A percentile compares a stretch with the other conserved stretches of the same genome.
phyloP scores from a whole-genome alignment of 2,888 invertebrate species.

The Lithophane semibrunnea region DNA sequence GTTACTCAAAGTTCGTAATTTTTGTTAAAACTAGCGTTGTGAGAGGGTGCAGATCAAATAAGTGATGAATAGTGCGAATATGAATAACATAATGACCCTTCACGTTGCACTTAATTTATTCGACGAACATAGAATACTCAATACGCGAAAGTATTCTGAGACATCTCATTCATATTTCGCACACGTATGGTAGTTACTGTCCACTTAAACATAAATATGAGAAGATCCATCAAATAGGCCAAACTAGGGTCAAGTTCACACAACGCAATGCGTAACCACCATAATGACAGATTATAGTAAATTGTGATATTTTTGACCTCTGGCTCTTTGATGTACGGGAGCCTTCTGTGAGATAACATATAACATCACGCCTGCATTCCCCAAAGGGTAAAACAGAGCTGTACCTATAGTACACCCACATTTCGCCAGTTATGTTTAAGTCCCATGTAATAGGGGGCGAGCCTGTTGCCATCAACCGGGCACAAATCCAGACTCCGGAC shows the following conservation, averaged over 20 bases:
- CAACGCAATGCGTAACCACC: constrained; percentile 41
- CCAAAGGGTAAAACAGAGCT: no score
- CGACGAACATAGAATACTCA: constrained; percentile 24
- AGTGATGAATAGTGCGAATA: not conserved
- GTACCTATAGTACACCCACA: no score
- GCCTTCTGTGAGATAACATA: constrained; percentile 18
- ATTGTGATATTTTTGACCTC: constrained; percentile 60
- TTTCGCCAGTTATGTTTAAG: no score
- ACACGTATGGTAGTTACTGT: constrained; percentile 50
- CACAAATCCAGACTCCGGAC: no score
- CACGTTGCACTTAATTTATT: not conserved
- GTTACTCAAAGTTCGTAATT: not conserved
- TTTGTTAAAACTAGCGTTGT: not conserved
- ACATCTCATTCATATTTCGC: constrained; percentile 51
- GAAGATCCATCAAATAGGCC: constrained; percentile 59
- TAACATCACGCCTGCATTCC: no score
- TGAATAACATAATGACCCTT: not conserved
- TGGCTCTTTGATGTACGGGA: constrained; percentile 8
- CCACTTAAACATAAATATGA: constrained; percentile 62
- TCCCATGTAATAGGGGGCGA: no score
- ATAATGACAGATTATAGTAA: constrained; percentile 52
- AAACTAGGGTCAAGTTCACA: constrained; percentile 63
- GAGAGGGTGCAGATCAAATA: not conserved
- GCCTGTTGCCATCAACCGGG: no score
- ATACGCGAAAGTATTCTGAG: constrained; percentile 25